Percentiles rank a stretch among this genome's conserved stretches.
These are phyloP conservation scores for Melanophora roralis DNA, from an alignment of 2,888 invertebrate genomes.

Conservation along the genomic window DNA sequence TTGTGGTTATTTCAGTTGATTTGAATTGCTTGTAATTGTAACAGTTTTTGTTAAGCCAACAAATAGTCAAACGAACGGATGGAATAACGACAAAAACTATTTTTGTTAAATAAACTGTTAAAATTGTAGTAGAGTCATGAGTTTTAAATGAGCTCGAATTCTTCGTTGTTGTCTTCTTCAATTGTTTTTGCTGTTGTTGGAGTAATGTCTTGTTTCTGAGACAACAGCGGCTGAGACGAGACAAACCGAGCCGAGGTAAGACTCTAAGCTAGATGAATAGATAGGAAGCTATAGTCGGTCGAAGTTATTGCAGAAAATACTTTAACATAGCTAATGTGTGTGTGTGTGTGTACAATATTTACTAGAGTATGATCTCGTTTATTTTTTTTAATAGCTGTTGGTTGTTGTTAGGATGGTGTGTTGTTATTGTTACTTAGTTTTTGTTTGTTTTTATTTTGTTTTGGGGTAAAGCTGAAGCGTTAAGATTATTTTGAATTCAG, in stretches of 20 bases:
- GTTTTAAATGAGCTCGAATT: conserved; percentile 59
- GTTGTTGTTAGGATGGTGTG: conserved; percentile 51
- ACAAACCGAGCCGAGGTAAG: conserved; percentile 25
- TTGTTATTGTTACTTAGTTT: conserved; percentile 31
- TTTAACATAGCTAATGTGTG: neutral
- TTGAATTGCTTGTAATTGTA: conserved; percentile 63
- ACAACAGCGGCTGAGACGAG: conserved; percentile 44
- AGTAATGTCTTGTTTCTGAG: conserved; percentile 39
- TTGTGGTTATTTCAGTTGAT: conserved; percentile 55
- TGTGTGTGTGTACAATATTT: conserved; percentile 56
- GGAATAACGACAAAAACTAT: conserved; percentile 1
- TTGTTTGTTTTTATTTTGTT: conserved; percentile 60
- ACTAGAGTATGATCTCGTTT: conserved; percentile 62
- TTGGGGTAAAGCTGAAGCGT: conserved; percentile 65
- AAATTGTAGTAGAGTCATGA: conserved; percentile 53
- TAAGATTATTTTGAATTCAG: conserved; percentile 66
- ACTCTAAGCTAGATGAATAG: conserved; percentile 59
- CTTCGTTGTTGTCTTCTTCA: conserved; percentile 61
- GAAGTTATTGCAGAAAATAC: conserved; percentile 29
- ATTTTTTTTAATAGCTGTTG: conserved; percentile 48
- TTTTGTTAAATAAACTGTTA: conserved; percentile 31
- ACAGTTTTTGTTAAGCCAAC: conserved; percentile 48
- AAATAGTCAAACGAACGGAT: neutral
- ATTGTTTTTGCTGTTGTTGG: conserved; percentile 48
- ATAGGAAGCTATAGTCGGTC: conserved; percentile 50